Percentiles rank a stretch among this genome's conserved stretches.
These are phyloP conservation scores for Nesoenas mayeri DNA, from an alignment of 2,113 vertebrate genomes.

Conservation along the genomic window DNA sequence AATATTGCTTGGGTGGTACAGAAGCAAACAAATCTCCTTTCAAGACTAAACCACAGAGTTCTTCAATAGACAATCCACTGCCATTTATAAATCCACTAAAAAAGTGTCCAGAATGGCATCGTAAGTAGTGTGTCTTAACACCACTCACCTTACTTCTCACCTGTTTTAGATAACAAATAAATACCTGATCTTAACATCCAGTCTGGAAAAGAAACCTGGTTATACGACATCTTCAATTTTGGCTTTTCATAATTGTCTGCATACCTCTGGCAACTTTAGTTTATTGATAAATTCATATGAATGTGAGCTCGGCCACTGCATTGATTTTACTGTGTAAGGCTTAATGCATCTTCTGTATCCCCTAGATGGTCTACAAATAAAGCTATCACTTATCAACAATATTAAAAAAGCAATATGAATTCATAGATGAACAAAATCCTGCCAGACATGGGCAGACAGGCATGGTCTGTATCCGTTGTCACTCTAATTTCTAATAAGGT, in stretches of 20 bases:
- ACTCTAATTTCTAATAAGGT: slow-evolving; percentile 32
- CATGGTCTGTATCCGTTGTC: slow-evolving; percentile 12
- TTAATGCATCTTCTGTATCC: not conserved
- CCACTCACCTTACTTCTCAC: not conserved
- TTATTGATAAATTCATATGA: not conserved
- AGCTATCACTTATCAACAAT: not conserved
- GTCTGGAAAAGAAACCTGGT: not conserved
- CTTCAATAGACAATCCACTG: not conserved
- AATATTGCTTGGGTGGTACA: not conserved
- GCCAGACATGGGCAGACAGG: not conserved
- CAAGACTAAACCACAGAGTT: not conserved
- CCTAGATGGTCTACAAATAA: slow-evolving; percentile 1
- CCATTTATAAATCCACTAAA: not conserved
- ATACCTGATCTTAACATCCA: not conserved
- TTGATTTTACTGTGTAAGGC: not conserved
- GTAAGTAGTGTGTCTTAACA: not conserved
- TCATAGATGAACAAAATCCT: not conserved
- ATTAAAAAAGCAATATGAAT: slow-evolving; percentile 32
- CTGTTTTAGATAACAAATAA: not conserved
- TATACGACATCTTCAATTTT: not conserved
- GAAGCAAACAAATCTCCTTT: not conserved
- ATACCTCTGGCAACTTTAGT: not conserved
- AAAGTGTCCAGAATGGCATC: not conserved
- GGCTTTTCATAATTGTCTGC: not conserved
- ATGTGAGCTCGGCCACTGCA: not conserved